Base-by-base conservation (phyloP, 2,888 invertebrate genomes). In the Pedicia rivosa region DNA sequence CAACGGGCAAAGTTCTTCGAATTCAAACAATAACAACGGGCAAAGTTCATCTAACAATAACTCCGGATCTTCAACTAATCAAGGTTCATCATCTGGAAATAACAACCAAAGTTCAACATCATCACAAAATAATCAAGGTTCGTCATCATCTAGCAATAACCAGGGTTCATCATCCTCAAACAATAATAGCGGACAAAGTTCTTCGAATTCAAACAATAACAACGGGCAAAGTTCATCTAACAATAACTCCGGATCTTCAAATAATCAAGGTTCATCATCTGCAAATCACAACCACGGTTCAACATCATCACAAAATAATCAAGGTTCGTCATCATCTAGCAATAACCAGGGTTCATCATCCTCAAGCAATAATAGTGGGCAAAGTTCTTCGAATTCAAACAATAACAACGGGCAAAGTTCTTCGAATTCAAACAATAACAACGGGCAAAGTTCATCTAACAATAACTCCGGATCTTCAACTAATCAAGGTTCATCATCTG, bases 241-340 rank as follows among this genome's bases (percentile, higher is more conserved):
- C 13, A 35, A 39, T 3, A 27, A 34, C 13, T n/a, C n/a, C n/a
- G n/a, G n/a, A n/a, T n/a, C n/a, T n/a, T n/a, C n/a, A n/a, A 41
- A 32, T 12, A 43, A 40, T 37, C 43, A 43, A 16, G 33, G 39
- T 16, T 38, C 19, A 40, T 40, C 42, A 10, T 43, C 22, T n/a
- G 34, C 42, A 30, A 35, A 36, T n/a, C 40, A 38, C 14, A 41
- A 35, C 9, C 37, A 48, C 33, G 56, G 57, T 19, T 13, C 46
- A 12, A 45, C 53, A 12, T n/a, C n/a, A n/a, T n/a, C n/a, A n/a
- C n/a, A n/a, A n/a, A n/a, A n/a, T n/a, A n/a, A n/a, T n/a, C n/a
- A n/a, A n/a, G 25, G 19, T 31, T 13, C 15, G n/a, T n/a, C n/a
- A n/a, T n/a, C n/a, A n/a, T n/a, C n/a, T 7, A 32, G 13, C 20